These are phyloP conservation scores for Tangara arthus DNA, from an alignment of 2,797 vertebrate species.

Conservation along the genomic window DNA sequence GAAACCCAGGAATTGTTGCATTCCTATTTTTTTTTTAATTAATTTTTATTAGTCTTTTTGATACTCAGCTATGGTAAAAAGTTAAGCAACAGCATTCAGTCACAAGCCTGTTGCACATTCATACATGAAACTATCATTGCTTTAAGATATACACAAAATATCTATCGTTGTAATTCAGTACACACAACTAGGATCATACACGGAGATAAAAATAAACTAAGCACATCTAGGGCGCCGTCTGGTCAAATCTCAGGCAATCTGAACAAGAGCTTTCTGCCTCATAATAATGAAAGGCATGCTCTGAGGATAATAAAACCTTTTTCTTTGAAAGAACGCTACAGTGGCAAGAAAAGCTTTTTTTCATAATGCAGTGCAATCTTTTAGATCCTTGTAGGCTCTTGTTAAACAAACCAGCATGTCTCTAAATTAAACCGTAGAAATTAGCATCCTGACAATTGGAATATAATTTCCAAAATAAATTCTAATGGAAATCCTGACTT, in stretches of 20 bases:
- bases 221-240: slow-evolving; percentile 73
- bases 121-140: slow-evolving; percentile 78
- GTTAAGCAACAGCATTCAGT: slow-evolving; percentile 74
- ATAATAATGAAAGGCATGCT: slow-evolving; percentile 75
- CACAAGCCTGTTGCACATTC: slow-evolving; percentile 81
- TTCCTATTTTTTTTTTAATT: slow-evolving; percentile 65
- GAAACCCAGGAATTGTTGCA: slow-evolving; percentile 75
- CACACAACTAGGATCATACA: slow-evolving; percentile 75
- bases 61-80: slow-evolving; percentile 74
- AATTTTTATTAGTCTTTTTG: slow-evolving; percentile 44
- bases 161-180: slow-evolving; percentile 77
- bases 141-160: slow-evolving; percentile 80
- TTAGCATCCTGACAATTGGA: slow-evolving; percentile 50
- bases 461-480: slow-evolving; percentile 39
- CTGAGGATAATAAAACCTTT: slow-evolving; percentile 65
- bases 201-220: slow-evolving; percentile 73
- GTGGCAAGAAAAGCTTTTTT: slow-evolving; percentile 70
- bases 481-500: slow-evolving; percentile 39
- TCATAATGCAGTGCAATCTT: slow-evolving; percentile 72
- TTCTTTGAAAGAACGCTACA: slow-evolving; percentile 56
- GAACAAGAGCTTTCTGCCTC: slow-evolving; percentile 73
- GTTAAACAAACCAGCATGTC: slow-evolving; percentile 64
- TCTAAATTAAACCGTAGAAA: slow-evolving; percentile 71
- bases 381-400: slow-evolving; percentile 60
- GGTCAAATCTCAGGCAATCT: slow-evolving; percentile 75